Conservation (phyloP, 2,797 vertebrate species). For the Argentina silus region DNA sequence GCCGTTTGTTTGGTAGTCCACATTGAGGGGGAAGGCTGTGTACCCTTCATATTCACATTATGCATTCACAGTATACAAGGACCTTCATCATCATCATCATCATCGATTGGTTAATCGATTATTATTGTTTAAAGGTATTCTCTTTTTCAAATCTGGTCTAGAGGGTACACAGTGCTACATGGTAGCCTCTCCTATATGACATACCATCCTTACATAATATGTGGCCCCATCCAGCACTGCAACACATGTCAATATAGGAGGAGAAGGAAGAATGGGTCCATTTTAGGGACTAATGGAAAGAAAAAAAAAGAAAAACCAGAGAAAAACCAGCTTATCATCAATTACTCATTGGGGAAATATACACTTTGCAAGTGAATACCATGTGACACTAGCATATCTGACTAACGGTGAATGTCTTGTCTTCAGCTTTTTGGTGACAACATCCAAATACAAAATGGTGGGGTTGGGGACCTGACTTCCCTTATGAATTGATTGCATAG, state of each 20-base stretch:
- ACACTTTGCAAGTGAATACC: conserved; percentile 1
- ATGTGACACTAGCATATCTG: background rate
- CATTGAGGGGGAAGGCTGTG: background rate
- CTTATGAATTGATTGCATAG: conserved; percentile 12
- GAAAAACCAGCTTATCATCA: background rate
- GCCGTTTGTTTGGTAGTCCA: background rate
- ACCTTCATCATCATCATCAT: conserved; percentile 12
- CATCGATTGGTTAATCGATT: background rate
- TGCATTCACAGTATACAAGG: conserved; percentile 9
- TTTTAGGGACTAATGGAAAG: conserved; percentile 4
- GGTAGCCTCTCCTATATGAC: background rate
- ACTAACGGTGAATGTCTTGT: background rate
- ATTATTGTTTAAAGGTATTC: conserved; percentile 4
- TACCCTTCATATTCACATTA: conserved; percentile 21
- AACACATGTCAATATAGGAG: conserved; percentile 9
- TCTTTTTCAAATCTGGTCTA: conserved; percentile 9
- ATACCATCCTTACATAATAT: background rate
- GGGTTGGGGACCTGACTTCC: background rate
- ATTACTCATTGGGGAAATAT: background rate
- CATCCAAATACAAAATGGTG: background rate
- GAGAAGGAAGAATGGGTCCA: conserved; percentile 15
- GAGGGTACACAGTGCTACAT: conserved; percentile 27
- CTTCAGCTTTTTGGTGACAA: background rate
- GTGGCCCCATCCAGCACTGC: background rate
- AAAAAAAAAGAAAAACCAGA: conserved; percentile 4